Percentiles rank a stretch among this genome's conserved stretches.
phyloP scores from a whole-genome alignment of 2,113 vertebrate species.

The Malurus elegans region DNA sequence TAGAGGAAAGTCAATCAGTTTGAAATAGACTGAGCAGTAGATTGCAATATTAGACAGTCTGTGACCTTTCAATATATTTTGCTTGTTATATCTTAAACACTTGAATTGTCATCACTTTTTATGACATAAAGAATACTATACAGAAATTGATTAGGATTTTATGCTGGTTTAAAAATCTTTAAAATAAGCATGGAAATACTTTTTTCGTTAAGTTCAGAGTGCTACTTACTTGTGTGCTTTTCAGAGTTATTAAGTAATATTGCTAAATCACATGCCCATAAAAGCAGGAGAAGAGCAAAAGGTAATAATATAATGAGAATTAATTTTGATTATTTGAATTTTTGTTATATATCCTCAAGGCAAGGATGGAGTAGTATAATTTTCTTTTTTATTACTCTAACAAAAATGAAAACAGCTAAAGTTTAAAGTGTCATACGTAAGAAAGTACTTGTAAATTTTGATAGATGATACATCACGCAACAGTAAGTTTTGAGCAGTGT shows the following conservation, averaged over 20 bases:
- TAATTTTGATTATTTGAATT: not conserved
- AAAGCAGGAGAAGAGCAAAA: not conserved
- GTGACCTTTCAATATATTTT: conserved; percentile 29
- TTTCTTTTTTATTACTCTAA: not conserved
- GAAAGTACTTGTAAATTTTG: not conserved
- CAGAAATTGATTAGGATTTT: not conserved
- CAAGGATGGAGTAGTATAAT: not conserved
- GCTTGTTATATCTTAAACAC: not conserved
- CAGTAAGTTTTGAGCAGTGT: not conserved
- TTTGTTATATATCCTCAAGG: not conserved
- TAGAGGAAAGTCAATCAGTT: not conserved
- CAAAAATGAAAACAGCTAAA: not conserved
- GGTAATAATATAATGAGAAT: not conserved
- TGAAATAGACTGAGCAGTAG: not conserved
- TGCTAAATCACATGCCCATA: not conserved
- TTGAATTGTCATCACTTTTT: not conserved
- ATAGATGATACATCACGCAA: not conserved
- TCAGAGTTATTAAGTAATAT: not conserved
- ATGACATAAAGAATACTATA: not conserved
- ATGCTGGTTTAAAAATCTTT: not conserved
- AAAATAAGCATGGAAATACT: not conserved
- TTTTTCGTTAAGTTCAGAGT: not conserved
- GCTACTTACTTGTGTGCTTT: not conserved
- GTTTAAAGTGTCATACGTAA: not conserved
- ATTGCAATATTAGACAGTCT: not conserved